Base-by-base conservation (phyloP, 2,113 vertebrate genomes). In the Seriola rivoliana region DNA sequence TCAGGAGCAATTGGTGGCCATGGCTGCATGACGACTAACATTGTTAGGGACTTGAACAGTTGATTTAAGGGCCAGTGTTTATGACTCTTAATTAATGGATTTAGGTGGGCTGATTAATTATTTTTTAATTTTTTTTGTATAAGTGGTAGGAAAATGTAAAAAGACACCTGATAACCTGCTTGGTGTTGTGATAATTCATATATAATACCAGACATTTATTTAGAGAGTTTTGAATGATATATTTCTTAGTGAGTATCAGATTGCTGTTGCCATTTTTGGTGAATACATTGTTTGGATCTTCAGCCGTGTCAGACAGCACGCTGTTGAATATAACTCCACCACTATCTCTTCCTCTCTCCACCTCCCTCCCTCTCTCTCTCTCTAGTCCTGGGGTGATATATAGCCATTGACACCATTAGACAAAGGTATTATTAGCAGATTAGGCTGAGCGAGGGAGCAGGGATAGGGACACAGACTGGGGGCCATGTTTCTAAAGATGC, bases 381-480 rank as follows among this genome's bases (percentile, higher is more conserved):
- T 46, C 59, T 60, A 66, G 73, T 86, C 82, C 76, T 60, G 8
- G 76, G n/a, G 83, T 94, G 94, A 94, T 92, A 92, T 95, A 94
- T 91, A 89, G 90, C 80, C 95, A 96, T 93, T 96, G 97, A 96
- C 95, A 91, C 4, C 83, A 92, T 95, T 95, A 95, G 96, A 93
- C 92, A 95, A 93, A 96, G 95, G 95, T 95, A 95, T 96, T 93
- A 95, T 96, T 84, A 93, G 93, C 85, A 94, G 95, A 96, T 96
- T 94, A 95, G 90, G 87, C 80, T 71, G 85, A 92, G 92, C 85
- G 92, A 87, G 81, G 83, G 89, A 93, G 86, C 92, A 89, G 78
- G 1, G 48, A 76, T 25, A 32, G 84, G 75, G 75, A 83, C 78
- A 66, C 19, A 21, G 77, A 85, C 78, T 19, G 19, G 81, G 80